A percentile compares a stretch with the other conserved stretches of the same genome.
Conservation (phyloP, 2,113 vertebrate genomes). For the Centrocercus urophasianus region DNA sequence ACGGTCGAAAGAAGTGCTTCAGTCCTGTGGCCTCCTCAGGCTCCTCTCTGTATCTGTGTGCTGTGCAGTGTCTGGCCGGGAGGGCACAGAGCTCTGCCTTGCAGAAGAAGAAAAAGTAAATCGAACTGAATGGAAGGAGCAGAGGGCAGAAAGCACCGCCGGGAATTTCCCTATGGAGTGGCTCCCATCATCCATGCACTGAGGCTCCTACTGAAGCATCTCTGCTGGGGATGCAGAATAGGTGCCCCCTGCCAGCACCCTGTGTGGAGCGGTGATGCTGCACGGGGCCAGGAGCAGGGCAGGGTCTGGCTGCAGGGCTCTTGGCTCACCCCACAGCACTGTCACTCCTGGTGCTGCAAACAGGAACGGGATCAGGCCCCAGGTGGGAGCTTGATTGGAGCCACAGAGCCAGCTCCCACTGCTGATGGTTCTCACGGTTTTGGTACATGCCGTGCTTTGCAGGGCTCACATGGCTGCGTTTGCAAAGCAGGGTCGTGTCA, state of each 20-base stretch:
- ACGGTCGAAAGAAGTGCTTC: not conserved
- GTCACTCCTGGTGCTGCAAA: too few relatives aligned
- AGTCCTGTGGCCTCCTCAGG: not conserved
- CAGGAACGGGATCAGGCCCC: not conserved
- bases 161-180: not conserved
- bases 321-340: not conserved
- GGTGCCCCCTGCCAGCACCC: not conserved
- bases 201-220: not conserved
- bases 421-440: not conserved
- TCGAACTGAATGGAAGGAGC: not conserved
- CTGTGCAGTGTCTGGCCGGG: fast-evolving
- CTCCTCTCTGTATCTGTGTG: not conserved
- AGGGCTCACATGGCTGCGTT: fast-evolving
- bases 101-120: not conserved
- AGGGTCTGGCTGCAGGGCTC: not conserved
- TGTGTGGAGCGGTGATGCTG: not conserved
- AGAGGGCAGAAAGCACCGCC: fast-evolving
- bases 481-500: fast-evolving
- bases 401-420: not conserved
- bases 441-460: fast-evolving
- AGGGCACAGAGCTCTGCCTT: fast-evolving
- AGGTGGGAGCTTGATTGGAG: not conserved
- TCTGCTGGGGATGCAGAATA: not conserved
- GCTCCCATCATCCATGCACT: not conserved
- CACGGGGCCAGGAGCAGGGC: not conserved